phyloP scores from a whole-genome alignment of 2,113 vertebrate genomes.

The Chaetorhynchus papuensis region DNA sequence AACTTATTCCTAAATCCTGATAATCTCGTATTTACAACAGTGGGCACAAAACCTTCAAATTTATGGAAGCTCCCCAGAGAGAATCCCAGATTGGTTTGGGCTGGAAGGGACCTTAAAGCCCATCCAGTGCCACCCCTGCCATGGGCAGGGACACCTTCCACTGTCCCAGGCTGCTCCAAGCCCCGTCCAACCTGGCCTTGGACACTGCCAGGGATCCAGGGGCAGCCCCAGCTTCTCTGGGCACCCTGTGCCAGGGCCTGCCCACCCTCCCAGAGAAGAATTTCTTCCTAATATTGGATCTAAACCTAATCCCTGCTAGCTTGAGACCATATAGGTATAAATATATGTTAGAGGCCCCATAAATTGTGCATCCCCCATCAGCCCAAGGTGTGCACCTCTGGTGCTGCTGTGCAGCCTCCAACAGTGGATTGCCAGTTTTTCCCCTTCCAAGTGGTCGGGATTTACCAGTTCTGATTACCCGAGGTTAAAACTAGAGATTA shows the following conservation, averaged over 20 bases:
- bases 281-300: neutral
- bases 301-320: neutral
- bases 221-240: neutral
- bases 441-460: neutral
- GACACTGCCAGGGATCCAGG: neutral
- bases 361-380: rapidly evolving
- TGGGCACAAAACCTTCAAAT: neutral
- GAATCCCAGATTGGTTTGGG: neutral
- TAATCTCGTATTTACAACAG: neutral
- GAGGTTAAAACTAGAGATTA: neutral
- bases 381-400: rapidly evolving
- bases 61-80: neutral
- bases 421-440: rapidly evolving
- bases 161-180: neutral
- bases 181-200: neutral
- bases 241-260: neutral
- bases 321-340: neutral
- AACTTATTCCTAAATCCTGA: neutral
- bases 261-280: rapidly evolving
- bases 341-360: no score
- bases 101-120: neutral
- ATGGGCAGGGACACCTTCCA: neutral
- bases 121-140: neutral
- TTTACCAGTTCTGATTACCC: neutral
- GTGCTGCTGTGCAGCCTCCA: neutral